A percentile compares a stretch with the other conserved stretches of the same genome.
These are phyloP conservation scores for Aquatica leii DNA, from an alignment of 2,888 invertebrate species.

Conservation along the genomic window DNA sequence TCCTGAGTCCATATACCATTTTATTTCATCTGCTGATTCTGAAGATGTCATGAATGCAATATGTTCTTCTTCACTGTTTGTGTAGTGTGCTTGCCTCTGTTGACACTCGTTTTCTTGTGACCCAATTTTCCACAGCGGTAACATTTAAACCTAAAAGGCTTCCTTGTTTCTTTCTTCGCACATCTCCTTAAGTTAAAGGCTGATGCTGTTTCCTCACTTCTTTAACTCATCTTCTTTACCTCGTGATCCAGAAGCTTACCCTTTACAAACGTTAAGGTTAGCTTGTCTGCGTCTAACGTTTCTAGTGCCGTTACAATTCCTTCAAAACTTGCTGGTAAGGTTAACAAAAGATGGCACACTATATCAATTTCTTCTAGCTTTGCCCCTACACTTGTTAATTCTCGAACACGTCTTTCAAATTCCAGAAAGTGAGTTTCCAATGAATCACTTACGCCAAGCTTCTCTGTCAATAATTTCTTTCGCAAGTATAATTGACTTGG, in stretches of 20 bases:
- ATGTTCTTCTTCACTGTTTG: conserved; percentile 31
- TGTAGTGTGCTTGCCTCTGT: too few species aligned
- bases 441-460: conserved; percentile 28
- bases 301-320: too few species aligned
- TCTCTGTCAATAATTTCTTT: conserved; percentile 43
- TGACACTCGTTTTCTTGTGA: too few species aligned
- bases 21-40: background rate
- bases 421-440: conserved; percentile 41
- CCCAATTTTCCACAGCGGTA: too few species aligned
- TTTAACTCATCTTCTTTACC: too few species aligned
- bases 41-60: conserved; percentile 7
- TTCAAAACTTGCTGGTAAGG: conserved; percentile 40
- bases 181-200: too few species aligned
- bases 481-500: conserved; percentile 43
- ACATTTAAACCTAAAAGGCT: too few species aligned
- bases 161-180: too few species aligned
- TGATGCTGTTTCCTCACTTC: too few species aligned
- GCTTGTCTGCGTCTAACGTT: too few species aligned
- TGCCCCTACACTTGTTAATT: conserved; percentile 43
- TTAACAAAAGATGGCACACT: conserved; percentile 43
- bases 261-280: too few species aligned
- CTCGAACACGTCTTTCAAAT: conserved; percentile 42
- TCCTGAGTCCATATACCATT: conserved; percentile 18
- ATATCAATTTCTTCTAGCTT: conserved; percentile 41
- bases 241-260: too few species aligned